Evolutionary conservation across 2,797 vertebrate genomes (phyloP).

Genomic region (Acrocephalus scirpaceus): DNA sequence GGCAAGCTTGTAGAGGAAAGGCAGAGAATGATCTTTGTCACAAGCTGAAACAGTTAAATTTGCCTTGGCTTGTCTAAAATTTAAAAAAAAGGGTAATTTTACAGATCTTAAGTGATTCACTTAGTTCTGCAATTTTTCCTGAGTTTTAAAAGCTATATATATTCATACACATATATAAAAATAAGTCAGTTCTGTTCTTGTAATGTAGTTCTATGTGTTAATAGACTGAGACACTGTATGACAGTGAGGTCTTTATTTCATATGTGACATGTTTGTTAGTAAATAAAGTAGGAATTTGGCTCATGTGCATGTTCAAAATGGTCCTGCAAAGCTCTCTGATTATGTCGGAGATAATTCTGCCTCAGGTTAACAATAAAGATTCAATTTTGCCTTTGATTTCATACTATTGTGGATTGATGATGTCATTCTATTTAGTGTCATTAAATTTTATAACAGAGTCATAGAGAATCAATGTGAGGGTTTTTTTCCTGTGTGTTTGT

Average conservation of each 20-base stretch:
- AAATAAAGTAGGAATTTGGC: neutral
- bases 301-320: neutral
- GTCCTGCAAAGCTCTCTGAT: neutral
- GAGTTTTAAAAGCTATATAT: neutral
- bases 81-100: neutral
- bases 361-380: neutral
- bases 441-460: neutral
- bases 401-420: neutral
- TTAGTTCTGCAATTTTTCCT: neutral
- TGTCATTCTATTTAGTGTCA: neutral
- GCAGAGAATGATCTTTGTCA: neutral
- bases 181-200: neutral
- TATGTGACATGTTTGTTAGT: neutral
- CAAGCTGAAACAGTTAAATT: neutral
- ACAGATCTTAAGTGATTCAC: neutral
- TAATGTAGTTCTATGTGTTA: neutral
- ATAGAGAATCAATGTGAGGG: neutral
- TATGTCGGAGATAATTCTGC: neutral
- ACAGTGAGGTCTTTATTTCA: neutral
- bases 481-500: neutral
- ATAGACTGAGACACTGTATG: neutral
- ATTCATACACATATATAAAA: fast-evolving
- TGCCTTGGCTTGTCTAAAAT: neutral
- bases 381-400: neutral
- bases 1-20: neutral